Evolutionary conservation across 2,888 invertebrate species (phyloP).

Genomic region (Drosophila barbarae): DNA sequence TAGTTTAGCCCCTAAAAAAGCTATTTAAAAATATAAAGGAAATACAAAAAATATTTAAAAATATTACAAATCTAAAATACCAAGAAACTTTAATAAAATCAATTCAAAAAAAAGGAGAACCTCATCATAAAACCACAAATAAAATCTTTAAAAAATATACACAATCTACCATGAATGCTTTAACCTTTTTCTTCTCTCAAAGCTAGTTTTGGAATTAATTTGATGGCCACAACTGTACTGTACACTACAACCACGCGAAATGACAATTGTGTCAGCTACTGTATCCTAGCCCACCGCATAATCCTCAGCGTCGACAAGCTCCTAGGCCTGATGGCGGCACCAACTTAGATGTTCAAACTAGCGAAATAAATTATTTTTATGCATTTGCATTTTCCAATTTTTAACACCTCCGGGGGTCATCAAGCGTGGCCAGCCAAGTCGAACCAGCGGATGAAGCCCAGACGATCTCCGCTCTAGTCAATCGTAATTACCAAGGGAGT

Average conservation of each 20-base stretch:
- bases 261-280: conserved; percentile 79
- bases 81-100: too few relatives aligned
- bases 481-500: conserved; percentile 14
- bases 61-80: neutral
- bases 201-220: neutral
- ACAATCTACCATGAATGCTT: neutral
- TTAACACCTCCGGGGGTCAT: conserved; percentile 78
- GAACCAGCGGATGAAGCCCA: conserved; percentile 7
- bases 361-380: conserved; percentile 75
- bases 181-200: neutral
- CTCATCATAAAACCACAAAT: too few relatives aligned
- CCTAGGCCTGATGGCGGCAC: conserved; percentile 34
- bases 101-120: too few relatives aligned
- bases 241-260: conserved; percentile 48
- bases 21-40: neutral
- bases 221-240: neutral
- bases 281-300: conserved; percentile 52
- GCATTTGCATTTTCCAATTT: conserved; percentile 79
- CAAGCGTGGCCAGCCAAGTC: conserved; percentile 54
- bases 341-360: conserved; percentile 61
- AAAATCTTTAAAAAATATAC: neutral
- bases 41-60: too few relatives aligned
- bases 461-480: conserved; percentile 21
- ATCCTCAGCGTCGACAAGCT: conserved; percentile 28
- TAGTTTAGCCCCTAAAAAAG: fast-evolving